Evolutionary conservation across 2,888 invertebrate genomes (phyloP), one percentile per base, ranked within the genome.

Genomic region (Smittia sp.): DNA sequence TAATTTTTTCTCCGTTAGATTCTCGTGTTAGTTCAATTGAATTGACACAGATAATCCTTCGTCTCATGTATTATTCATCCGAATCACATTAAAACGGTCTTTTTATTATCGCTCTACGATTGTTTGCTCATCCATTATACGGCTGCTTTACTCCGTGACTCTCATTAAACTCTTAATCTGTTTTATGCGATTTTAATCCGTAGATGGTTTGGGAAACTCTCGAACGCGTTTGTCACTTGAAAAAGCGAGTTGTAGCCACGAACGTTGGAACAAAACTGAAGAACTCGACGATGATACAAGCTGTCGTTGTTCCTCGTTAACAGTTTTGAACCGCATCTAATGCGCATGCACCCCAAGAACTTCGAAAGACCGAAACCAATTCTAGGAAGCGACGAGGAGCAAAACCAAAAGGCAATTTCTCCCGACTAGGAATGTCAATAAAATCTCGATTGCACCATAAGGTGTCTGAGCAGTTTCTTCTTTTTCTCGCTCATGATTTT

Each of bases 121-220:
- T 46, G 46, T 46, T 46, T 46, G n/a, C 46, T 46, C 46, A 46
- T 46, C 46, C 46, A 46, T n/a, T 46, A 46, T 46, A 46, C 11
- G n/a, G 11, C n/a, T 46, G 46, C 46, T 46, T n/a, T n/a, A 11
- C 11, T 46, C 46, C 46, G 15, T 46, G 46, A 46, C 46, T n/a
- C 46, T 46, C 46, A 46, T 46, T 46, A 46, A 46, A 46, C 46
- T 46, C 46, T 46, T 46, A 46, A 46, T 46, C 46, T 46, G 46
- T 46, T 46, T 46, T 46, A 46, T 46, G 6, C n/a, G 46, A n/a
- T 46, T 46, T 46, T 46, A 46, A 46, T 46, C 46, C 46, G 46
- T 2, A 46, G 46, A 32, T 7, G 46, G 11, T 46, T 46, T 46
- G 9, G 32, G 32, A 32, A 32, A 6, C 3, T 32, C 32, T 46